phyloP scores from a whole-genome alignment of 2,113 vertebrate genomes.

The Stictonetta naevosa region DNA sequence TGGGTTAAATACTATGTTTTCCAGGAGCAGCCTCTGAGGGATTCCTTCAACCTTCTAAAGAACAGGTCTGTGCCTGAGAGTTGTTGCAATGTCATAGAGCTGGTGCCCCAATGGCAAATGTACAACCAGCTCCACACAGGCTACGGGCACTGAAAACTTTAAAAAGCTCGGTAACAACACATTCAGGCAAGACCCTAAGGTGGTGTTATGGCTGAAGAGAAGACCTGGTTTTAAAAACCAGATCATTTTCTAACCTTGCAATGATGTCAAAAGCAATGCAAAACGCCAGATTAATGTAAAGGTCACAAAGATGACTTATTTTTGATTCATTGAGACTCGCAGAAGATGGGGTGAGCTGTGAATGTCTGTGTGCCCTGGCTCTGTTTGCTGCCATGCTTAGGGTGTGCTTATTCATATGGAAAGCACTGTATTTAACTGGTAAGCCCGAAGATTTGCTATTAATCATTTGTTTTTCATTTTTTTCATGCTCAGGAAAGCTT shows the following conservation, averaged over 20 bases:
- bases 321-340: not conserved
- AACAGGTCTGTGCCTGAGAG: not conserved
- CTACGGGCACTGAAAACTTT: not conserved
- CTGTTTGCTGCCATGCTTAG: not conserved
- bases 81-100: not conserved
- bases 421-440: not conserved
- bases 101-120: fast-evolving
- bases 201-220: not conserved
- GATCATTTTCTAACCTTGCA: not conserved
- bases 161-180: not conserved
- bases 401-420: not conserved
- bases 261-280: not conserved
- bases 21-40: not conserved
- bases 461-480: not conserved
- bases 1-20: not conserved
- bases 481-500: not conserved
- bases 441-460: not conserved
- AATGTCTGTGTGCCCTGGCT: not conserved
- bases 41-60: not conserved
- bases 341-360: not conserved
- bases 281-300: not conserved
- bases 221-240: not conserved
- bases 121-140: not conserved
- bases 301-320: not conserved
- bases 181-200: not conserved